Percentiles rank a stretch among this genome's conserved stretches.
phyloP scores from a whole-genome alignment of 2,888 invertebrate species.

The Amphipoea oculea region DNA sequence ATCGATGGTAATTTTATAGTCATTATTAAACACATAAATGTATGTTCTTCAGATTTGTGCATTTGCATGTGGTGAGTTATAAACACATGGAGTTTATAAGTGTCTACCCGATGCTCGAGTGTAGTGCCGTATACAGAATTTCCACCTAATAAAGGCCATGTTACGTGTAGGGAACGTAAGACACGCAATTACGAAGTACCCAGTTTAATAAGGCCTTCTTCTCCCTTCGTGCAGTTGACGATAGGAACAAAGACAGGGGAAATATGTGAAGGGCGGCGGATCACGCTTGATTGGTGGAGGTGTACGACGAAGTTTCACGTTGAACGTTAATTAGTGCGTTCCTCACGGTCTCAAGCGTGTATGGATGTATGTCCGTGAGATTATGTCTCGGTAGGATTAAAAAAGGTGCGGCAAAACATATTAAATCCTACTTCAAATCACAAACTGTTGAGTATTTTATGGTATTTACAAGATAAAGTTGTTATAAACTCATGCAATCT shows the following conservation, averaged over 20 bases:
- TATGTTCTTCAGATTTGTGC: slow-evolving; percentile 63
- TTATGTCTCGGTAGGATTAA: slow-evolving; percentile 75
- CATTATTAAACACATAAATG: slow-evolving; percentile 68
- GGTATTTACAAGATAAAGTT: slow-evolving; percentile 65
- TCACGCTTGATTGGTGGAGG: slow-evolving; percentile 80
- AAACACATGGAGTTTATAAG: slow-evolving; percentile 79
- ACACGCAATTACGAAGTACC: slow-evolving; percentile 87
- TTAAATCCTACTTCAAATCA: slow-evolving; percentile 59
- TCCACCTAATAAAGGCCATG: slow-evolving; percentile 90
- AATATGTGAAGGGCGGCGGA: slow-evolving; percentile 79
- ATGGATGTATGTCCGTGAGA: slow-evolving; percentile 81
- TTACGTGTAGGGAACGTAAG: slow-evolving; percentile 89
- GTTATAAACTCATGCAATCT: slow-evolving; percentile 65
- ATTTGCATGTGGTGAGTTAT: slow-evolving; percentile 66
- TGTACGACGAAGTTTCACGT: slow-evolving; percentile 87
- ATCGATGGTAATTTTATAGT: slow-evolving; percentile 77
- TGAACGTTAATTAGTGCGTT: slow-evolving; percentile 90
- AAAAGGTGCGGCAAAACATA: slow-evolving; percentile 67
- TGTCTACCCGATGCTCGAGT: slow-evolving; percentile 76
- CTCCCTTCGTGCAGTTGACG: slow-evolving; percentile 74
- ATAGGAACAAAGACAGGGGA: slow-evolving; percentile 74
- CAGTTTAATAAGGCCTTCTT: slow-evolving; percentile 80
- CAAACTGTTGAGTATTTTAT: slow-evolving; percentile 51
- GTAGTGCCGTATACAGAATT: slow-evolving; percentile 87
- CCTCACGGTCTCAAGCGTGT: slow-evolving; percentile 85